A percentile compares a stretch with the other conserved stretches of the same genome.
Conservation (phyloP, 1,140 invertebrate genomes). For the Tachypleus tridentatus region DNA sequence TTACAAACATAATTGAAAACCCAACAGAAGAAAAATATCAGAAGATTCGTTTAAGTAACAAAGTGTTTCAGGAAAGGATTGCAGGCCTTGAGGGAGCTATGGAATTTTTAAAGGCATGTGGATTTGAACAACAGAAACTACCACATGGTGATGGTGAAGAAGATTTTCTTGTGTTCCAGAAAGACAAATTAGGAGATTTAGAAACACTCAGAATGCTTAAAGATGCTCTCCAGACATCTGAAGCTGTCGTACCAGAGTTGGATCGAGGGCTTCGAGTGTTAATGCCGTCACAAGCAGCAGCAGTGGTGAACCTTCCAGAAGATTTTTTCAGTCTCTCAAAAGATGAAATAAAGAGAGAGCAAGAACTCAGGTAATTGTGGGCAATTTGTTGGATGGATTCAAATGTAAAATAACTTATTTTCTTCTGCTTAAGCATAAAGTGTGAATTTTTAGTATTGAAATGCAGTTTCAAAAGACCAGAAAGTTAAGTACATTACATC, state of each 20-base stretch:
- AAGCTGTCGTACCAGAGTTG: conserved; percentile 65
- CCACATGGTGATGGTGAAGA: conserved; percentile 35
- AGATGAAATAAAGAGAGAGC: conserved; percentile 74
- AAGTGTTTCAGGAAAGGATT: conserved; percentile 66
- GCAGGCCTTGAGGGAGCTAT: conserved; percentile 58
- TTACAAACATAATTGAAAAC: conserved; percentile 78
- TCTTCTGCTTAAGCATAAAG: background rate
- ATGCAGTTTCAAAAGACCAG: no score
- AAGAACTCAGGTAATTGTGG: conserved; percentile 49
- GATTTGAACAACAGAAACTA: conserved; percentile 50
- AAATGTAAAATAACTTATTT: background rate
- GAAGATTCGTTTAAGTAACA: conserved; percentile 76
- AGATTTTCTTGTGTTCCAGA: conserved; percentile 48
- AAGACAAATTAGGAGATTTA: conserved; percentile 40
- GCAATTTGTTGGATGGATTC: conserved; percentile 8
- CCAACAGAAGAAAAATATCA: conserved; percentile 78
- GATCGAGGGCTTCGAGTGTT: conserved; percentile 76
- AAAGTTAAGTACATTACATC: no score
- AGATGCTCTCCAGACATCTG: conserved; percentile 61
- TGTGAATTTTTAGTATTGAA: background rate
- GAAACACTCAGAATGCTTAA: conserved; percentile 48
- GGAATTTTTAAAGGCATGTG: conserved; percentile 70
- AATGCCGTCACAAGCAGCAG: conserved; percentile 54
- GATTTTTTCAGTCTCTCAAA: conserved; percentile 66
- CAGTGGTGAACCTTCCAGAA: conserved; percentile 54